Conservation (phyloP, 30 jellyfish, hydroid and myxozoan genomes). For the Sanderia malayensis region DNA sequence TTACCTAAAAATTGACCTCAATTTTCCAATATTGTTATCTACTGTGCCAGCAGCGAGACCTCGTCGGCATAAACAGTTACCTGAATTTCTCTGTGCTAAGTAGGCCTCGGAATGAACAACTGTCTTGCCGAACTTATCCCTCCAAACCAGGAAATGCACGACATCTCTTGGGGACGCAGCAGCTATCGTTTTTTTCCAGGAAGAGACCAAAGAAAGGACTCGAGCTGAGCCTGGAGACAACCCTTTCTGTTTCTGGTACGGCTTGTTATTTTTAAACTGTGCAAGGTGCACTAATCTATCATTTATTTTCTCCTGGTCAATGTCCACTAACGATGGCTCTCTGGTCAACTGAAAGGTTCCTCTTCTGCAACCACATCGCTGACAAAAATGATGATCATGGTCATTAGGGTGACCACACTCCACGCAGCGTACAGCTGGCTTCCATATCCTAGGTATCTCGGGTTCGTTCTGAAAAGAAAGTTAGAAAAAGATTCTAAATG, state of each 20-base stretch:
- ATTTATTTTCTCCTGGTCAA: not conserved
- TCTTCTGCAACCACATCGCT: not conserved
- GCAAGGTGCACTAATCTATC: not conserved
- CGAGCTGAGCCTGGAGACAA: not conserved
- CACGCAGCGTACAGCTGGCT: not conserved
- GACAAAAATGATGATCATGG: not conserved
- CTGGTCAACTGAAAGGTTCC: not conserved
- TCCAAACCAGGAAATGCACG: not conserved
- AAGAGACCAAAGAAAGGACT: not conserved
- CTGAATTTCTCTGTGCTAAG: not conserved
- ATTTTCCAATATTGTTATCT: not conserved
- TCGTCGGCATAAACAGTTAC: not conserved
- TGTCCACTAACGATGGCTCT: not conserved
- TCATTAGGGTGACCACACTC: not conserved
- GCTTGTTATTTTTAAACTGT: not conserved
- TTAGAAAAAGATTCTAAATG: not conserved
- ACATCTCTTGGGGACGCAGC: not conserved
- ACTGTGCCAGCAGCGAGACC: not conserved
- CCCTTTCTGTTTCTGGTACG: not conserved
- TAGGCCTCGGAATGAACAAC: not conserved
- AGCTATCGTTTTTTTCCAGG: not conserved
- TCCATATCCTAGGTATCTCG: not conserved
- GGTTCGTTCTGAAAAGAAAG: not conserved
- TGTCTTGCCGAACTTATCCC: not conserved
- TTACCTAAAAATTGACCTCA: not conserved